Evolutionary conservation across 2,113 vertebrate genomes (phyloP).

Genomic region (Hymenochirus boettgeri): DNA sequence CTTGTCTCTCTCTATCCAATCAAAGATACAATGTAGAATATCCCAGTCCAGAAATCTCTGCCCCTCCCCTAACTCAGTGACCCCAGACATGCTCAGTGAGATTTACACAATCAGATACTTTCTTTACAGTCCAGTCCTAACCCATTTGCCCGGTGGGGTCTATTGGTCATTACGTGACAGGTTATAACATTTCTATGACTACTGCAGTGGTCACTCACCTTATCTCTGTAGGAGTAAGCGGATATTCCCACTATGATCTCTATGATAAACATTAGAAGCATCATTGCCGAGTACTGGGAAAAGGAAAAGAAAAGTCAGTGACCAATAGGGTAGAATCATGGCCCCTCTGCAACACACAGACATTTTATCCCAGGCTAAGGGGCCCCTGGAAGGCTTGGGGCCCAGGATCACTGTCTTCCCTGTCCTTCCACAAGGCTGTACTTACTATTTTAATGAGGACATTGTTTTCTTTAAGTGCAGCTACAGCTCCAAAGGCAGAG

Average conservation of each 20-base stretch:
- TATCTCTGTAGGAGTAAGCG: constrained; percentile 7
- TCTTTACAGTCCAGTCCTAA: no score
- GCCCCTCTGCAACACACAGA: no score
- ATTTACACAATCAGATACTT: background rate
- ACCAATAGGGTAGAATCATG: no score
- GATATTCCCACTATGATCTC: background rate
- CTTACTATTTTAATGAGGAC: constrained; percentile 46
- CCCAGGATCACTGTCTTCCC: no score
- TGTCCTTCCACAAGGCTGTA: background rate
- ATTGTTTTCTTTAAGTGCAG: constrained; percentile 33
- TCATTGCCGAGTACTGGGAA: background rate
- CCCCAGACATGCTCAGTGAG: no score
- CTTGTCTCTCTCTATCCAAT: background rate
- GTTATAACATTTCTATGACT: background rate
- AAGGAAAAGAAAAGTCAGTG: background rate
- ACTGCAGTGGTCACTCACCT: background rate
- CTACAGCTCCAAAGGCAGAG: constrained; percentile 43
- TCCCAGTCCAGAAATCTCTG: background rate
- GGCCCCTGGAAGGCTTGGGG: no score
- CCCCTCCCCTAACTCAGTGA: no score
- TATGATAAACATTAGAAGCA: background rate
- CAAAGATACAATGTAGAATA: background rate
- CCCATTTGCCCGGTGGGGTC: no score
- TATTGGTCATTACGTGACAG: background rate
- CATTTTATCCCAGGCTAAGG: no score